Base-by-base conservation (phyloP, 2,113 vertebrate species). In the Perognathus longimembris region DNA sequence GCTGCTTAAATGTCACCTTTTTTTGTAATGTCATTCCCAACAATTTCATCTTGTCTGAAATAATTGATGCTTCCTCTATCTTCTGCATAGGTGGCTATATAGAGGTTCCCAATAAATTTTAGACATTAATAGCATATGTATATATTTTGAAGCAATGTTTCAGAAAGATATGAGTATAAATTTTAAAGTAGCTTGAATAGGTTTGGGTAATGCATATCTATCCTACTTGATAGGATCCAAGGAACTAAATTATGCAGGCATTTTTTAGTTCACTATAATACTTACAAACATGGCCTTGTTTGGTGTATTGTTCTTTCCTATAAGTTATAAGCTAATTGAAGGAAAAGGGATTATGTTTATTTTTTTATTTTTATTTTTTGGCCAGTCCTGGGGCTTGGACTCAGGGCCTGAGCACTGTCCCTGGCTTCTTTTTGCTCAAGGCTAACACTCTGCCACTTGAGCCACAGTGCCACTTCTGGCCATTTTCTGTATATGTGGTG, bases 1-100 rank as follows among this genome's bases (percentile, higher is more conserved):
- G 26, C 7, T 85, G 67, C 57, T 83, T 63, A 89, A 90, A 94
- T 92, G 74, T 64, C 32, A 42, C 67, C 63, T 78, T 82, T 50
- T n/a, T 61, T 81, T 80, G 38, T 54, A 61, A 78, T 76, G 26
- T 82, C 50, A 30, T 82, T 83, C 21, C 24, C 78, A 81, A 66
- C 12, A 89, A 71, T 7, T 7, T 20, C 32, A 22, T 36, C 75
- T 86, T 89, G 36, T 86, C 34, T 61, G n/a, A 91, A 86, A 69
- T 77, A 66, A 75, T 1, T 77, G 77, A 45, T 73, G 32, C 2
- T 91, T 82, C 21, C 59, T 59, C 61, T 76, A 4, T 22, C 32
- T 3, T 85, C 21, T 20, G 77, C n/a, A 34, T 17, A 54, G 24
- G n/a, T 71, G 30, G 34, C 30, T 90, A 32, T 20, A 30, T 30